Conservation (phyloP, 2,888 invertebrate genomes). For the Platypus cylindrus region DNA sequence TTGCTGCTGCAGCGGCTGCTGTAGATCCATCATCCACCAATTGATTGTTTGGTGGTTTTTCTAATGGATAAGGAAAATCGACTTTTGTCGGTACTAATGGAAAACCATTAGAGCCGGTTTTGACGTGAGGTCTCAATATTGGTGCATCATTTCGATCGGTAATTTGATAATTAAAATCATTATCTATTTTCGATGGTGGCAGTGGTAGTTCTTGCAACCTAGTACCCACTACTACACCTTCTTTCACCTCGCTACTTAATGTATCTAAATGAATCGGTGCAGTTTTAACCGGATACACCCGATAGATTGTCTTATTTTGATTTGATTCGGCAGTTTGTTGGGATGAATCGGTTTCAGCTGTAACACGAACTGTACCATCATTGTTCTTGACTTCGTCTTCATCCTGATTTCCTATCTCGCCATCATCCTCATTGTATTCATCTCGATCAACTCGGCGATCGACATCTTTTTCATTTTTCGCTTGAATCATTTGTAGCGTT, state of each 20-base stretch:
- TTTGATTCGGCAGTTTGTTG: constrained; percentile 15
- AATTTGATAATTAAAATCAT: constrained; percentile 32
- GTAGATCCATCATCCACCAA: constrained; percentile 31
- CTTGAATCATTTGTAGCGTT: constrained; percentile 57
- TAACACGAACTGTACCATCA: constrained; percentile 14
- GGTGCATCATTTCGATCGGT: constrained; percentile 34
- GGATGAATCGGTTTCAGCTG: no score
- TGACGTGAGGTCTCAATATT: constrained; percentile 34
- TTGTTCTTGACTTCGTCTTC: constrained; percentile 3
- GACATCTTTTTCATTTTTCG: constrained; percentile 35
- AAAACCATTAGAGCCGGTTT: no score
- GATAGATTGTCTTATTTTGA: constrained; percentile 34
- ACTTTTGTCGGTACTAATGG: constrained; percentile 35
- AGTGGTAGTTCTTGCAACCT: constrained; percentile 39
- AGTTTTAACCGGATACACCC: constrained; percentile 48
- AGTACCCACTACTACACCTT: constrained; percentile 43
- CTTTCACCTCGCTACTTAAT: constrained; percentile 36
- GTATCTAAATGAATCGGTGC: constrained; percentile 39
- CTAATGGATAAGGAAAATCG: constrained; percentile 52
- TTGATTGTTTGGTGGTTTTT: constrained; percentile 39
- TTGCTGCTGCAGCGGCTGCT: constrained; percentile 19
- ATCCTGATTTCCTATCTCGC: not conserved
- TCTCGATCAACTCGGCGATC: constrained; percentile 14
- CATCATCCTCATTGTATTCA: constrained; percentile 1
- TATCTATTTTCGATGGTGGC: constrained; percentile 30